Evolutionary conservation across 2,797 vertebrate genomes (phyloP).

Genomic region (Gephyroberyx darwinii): DNA sequence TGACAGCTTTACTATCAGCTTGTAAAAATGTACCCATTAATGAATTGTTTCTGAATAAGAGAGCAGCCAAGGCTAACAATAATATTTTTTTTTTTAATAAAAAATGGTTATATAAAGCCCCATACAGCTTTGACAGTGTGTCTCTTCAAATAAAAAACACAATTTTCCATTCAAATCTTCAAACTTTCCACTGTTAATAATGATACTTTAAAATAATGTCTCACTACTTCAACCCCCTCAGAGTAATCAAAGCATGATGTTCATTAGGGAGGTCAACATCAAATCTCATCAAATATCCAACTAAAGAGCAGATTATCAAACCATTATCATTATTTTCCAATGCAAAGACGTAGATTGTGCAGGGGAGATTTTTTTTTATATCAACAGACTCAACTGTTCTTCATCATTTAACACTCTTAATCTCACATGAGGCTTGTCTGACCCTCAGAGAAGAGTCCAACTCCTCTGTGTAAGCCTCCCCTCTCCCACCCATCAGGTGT

Average conservation of each 20-base stretch:
- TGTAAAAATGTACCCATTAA: not conserved
- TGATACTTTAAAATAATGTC: not conserved
- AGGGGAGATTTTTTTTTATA: not conserved
- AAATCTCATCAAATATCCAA: conserved; percentile 6
- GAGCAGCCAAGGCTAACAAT: no score
- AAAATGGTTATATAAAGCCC: conserved; percentile 16
- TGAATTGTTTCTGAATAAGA: not conserved
- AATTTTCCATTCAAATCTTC: not conserved
- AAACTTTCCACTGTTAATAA: not conserved
- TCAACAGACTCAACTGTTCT: conserved; percentile 39
- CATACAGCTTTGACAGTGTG: not conserved
- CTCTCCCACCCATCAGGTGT: conserved; percentile 62
- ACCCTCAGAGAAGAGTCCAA: conserved; percentile 47
- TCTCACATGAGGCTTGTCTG: conserved; percentile 40
- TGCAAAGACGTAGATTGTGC: not conserved
- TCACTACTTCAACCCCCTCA: not conserved
- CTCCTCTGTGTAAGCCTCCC: conserved; percentile 43
- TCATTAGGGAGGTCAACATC: not conserved
- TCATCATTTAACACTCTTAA: conserved; percentile 64
- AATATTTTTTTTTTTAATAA: no score
- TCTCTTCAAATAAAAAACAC: not conserved
- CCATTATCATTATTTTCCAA: not conserved
- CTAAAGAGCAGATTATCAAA: conserved; percentile 9
- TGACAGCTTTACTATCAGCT: not conserved
- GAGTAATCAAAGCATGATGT: not conserved